Conservation (phyloP, 2,888 invertebrate genomes). For the Hirudinaria manillensis region DNA sequence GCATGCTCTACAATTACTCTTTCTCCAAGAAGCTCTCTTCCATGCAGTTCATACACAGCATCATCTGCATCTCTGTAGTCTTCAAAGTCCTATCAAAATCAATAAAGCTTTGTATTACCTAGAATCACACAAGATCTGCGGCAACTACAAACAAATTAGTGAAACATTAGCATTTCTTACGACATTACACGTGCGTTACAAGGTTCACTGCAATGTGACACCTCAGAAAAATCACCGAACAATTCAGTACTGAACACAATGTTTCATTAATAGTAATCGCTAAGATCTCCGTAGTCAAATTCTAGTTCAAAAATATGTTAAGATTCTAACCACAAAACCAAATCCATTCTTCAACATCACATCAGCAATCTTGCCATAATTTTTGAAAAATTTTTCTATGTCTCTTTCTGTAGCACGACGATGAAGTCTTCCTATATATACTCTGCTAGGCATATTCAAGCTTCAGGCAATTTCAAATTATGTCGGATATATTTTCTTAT, state of each 20-base stretch:
- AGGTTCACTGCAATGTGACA: no score
- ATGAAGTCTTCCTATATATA: conserved; percentile 73
- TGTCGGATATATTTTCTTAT: no score
- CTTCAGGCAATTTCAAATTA: background rate
- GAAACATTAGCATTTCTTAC: no score
- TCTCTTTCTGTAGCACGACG: conserved; percentile 80
- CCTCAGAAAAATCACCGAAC: no score
- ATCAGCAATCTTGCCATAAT: conserved; percentile 84
- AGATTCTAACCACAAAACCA: conserved; percentile 83
- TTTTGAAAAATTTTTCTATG: conserved; percentile 90
- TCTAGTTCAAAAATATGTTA: background rate
- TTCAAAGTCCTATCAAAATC: conserved; percentile 72
- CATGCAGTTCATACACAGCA: conserved; percentile 95
- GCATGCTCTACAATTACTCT: conserved; percentile 34
- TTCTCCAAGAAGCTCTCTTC: conserved; percentile 90
- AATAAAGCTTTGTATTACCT: no score
- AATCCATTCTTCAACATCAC: conserved; percentile 93
- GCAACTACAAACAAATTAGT: no score
- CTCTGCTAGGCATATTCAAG: conserved; percentile 43
- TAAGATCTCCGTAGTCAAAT: background rate
- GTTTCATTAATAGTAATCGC: no score
- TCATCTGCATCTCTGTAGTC: conserved; percentile 95
- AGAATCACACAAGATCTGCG: no score
- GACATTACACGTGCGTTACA: no score
- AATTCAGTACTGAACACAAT: no score